A percentile compares a stretch with the other conserved stretches of the same genome.
Conservation (phyloP, 2,888 invertebrate genomes). For the Limnephilus marmoratus region DNA sequence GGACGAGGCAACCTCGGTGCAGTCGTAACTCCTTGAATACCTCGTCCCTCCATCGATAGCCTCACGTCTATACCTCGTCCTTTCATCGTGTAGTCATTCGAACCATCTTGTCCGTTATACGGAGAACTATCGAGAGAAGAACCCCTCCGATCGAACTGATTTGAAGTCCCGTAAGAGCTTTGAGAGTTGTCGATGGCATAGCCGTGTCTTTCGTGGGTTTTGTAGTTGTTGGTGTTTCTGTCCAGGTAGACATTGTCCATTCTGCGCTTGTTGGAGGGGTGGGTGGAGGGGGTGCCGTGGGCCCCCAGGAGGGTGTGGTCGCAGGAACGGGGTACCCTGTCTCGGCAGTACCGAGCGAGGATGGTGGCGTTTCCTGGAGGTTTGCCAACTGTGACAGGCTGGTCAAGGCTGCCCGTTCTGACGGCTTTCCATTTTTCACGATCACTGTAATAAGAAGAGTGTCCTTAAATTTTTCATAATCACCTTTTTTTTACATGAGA, state of each 20-base stretch:
- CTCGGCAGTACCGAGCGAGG: slow-evolving; percentile 89
- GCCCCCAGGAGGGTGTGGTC: slow-evolving; percentile 85
- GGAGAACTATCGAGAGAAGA: not conserved
- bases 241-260: not conserved
- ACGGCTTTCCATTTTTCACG: slow-evolving; percentile 69
- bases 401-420: slow-evolving; percentile 73
- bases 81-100: slow-evolving; percentile 55
- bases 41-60: slow-evolving; percentile 26
- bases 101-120: slow-evolving; percentile 69
- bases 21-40: slow-evolving; percentile 11
- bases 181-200: slow-evolving; percentile 13
- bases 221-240: slow-evolving; percentile 5
- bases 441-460: slow-evolving; percentile 71
- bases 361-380: slow-evolving; percentile 86
- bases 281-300: slow-evolving; percentile 69
- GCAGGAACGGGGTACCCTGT: slow-evolving; percentile 88
- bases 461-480: no score
- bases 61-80: slow-evolving; percentile 50
- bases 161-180: slow-evolving; percentile 3
- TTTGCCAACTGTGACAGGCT: slow-evolving; percentile 76
- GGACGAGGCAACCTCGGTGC: slow-evolving; percentile 80
- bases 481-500: no score
- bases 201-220: slow-evolving; percentile 4
- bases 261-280: slow-evolving; percentile 49
- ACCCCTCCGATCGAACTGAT: slow-evolving; percentile 30